Percentiles rank a stretch among this genome's conserved stretches.
These are phyloP conservation scores for Leptatherina wallacei DNA, from an alignment of 2,797 vertebrate genomes.

Conservation along the genomic window DNA sequence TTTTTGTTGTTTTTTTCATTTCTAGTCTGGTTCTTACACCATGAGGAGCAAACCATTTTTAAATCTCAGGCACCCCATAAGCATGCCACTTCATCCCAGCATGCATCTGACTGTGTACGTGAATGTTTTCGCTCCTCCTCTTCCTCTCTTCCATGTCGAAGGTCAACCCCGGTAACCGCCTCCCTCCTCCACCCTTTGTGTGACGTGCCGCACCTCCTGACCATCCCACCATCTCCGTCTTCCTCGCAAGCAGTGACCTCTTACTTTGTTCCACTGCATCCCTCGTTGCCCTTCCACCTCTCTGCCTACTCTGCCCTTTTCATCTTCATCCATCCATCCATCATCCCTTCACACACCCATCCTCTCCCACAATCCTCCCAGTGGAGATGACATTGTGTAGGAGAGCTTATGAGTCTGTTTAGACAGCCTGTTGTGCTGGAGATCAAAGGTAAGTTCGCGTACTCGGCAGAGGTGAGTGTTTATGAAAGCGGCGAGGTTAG, in stretches of 20 bases:
- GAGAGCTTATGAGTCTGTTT: slow-evolving; percentile 56
- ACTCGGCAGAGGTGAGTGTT: neutral
- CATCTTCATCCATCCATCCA: slow-evolving; percentile 40
- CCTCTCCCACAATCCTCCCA: slow-evolving; percentile 44
- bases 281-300: slow-evolving; percentile 48
- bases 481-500: neutral
- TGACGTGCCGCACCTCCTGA: slow-evolving; percentile 64
- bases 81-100: slow-evolving; percentile 65
- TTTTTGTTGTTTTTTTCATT: slow-evolving; percentile 19
- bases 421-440: slow-evolving; percentile 50
- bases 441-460: slow-evolving; percentile 66
- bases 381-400: slow-evolving; percentile 50
- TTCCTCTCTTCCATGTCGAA: slow-evolving; percentile 69
- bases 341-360: slow-evolving; percentile 48
- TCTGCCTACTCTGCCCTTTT: slow-evolving; percentile 36
- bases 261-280: slow-evolving; percentile 68
- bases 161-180: slow-evolving; percentile 81
- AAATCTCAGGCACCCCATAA: slow-evolving; percentile 22
- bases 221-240: slow-evolving; percentile 60
- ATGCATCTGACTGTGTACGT: slow-evolving; percentile 74
- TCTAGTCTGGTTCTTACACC: slow-evolving; percentile 17
- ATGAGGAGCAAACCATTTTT: slow-evolving; percentile 6
- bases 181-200: slow-evolving; percentile 65
- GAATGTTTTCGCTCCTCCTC: slow-evolving; percentile 66
- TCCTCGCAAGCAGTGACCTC: slow-evolving; percentile 58